Conservation (phyloP, 1,140 invertebrate species). For the Trypoxylus dichotomus region DNA sequence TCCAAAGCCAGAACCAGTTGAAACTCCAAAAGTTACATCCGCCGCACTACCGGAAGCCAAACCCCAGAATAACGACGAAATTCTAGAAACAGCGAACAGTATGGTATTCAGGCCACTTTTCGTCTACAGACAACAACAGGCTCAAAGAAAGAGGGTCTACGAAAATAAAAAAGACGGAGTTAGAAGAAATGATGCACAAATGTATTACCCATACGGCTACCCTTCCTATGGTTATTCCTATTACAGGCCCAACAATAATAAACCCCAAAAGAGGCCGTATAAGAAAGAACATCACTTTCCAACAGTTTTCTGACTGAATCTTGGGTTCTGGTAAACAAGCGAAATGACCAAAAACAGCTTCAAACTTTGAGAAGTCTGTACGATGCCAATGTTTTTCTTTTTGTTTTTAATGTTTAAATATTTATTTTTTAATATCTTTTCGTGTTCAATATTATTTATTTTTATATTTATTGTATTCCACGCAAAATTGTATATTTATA, state of each 20-base stretch:
- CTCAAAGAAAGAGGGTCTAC: conserved; percentile 16
- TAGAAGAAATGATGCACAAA: background rate
- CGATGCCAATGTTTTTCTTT: too few species aligned
- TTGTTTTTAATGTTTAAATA: too few species aligned
- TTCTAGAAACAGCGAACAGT: conserved; percentile 29
- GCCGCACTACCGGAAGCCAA: background rate
- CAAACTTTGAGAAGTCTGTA: too few species aligned
- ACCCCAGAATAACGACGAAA: conserved; percentile 25
- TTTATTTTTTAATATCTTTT: too few species aligned
- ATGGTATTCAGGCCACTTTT: conserved; percentile 35
- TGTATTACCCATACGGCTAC: background rate
- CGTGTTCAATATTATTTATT: too few species aligned
- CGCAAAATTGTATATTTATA: too few species aligned
- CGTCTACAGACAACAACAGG: conserved; percentile 32
- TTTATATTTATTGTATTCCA: too few species aligned
- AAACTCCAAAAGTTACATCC: background rate
- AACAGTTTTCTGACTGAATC: too few species aligned
- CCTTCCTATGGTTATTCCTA: background rate
- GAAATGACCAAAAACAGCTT: too few species aligned
- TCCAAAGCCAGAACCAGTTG: background rate
- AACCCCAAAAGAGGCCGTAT: background rate
- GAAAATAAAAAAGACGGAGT: background rate
- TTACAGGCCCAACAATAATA: background rate
- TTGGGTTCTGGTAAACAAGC: too few species aligned
- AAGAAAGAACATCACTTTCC: background rate